Evolutionary conservation across 2,888 invertebrate species (phyloP), one percentile per base, ranked within the genome.

Genomic region (Pherbina coryleti): DNA sequence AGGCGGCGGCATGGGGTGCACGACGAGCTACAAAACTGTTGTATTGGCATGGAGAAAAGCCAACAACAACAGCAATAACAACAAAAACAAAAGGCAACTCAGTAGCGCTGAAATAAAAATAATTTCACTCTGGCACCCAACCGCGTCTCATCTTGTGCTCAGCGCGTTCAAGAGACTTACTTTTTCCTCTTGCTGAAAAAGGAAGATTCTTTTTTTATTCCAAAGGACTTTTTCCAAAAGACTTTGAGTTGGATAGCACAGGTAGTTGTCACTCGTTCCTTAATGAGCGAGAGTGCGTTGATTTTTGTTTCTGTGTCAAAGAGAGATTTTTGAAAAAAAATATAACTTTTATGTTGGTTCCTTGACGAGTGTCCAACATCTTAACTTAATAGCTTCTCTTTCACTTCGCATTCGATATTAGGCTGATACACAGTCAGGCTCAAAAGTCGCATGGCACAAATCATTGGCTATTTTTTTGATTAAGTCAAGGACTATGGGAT

Each of bases 61-160:
- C 31, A 53, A 55, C 31, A 69, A 60, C 34, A 53, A 64, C 31
- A 69, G 34, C 22, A 25, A 77, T 28, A 49, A 22, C 22, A 25
- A 77, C 37, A 49, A 22, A 8, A 49, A 17, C 44, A 67, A 22
- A 28, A 25, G 28, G 5, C 11, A 44, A 14, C 44, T 44, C 44
- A 28, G 60, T 60, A 57, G 60, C 57, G 37, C 34, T 22, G 57
- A 72, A 72, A 72, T 60, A 72, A 60, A 72, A 22, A 60, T 31
- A 22, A 57, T 57, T 57, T 60, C 28, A 22, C 60, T 55, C 44
- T 72, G 72, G 60, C 72, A 72, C 72, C 72, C 72, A 72, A 60
- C 72, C 37, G 60, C 60, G 60, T 51, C 66, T 25, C 17, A 8
- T 60, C 44, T 44, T 44, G 44, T 11, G 25, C 60, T 60, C 60